Evolutionary conservation across 2,797 vertebrate genomes (phyloP).

Genomic region (Pelobates cultripes): DNA sequence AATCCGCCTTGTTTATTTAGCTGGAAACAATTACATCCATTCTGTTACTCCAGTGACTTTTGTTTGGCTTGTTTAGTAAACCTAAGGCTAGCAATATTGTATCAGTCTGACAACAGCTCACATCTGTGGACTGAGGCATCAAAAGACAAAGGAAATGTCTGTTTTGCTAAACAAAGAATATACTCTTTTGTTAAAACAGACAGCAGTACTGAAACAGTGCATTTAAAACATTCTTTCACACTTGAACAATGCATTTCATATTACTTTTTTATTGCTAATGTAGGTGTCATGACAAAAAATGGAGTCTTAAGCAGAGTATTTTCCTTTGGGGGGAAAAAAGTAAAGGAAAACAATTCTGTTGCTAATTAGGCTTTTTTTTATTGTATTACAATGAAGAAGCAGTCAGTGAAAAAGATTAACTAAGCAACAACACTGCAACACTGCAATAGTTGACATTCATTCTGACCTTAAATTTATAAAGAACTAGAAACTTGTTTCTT

Average conservation of each 20-base stretch:
- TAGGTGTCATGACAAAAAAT: conserved; percentile 37
- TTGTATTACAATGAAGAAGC: conserved; percentile 19
- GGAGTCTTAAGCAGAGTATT: conserved; percentile 17
- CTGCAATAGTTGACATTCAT: conserved; percentile 11
- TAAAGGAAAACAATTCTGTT: conserved; percentile 28
- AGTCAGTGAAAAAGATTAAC: conserved; percentile 19
- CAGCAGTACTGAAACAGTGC: conserved; percentile 30
- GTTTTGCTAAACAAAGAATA: conserved; percentile 34
- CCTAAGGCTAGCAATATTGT: conserved; percentile 38
- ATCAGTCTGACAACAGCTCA: conserved; percentile 46
- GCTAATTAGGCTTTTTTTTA: conserved; percentile 48
- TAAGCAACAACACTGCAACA: conserved; percentile 1
- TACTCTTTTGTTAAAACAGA: conserved; percentile 40
- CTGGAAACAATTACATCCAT: conserved; percentile 49
- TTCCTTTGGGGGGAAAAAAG: conserved; percentile 22
- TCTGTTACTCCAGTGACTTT: conserved; percentile 46
- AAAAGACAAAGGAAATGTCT: conserved; percentile 46
- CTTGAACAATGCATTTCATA: conserved; percentile 40
- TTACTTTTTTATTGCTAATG: conserved; percentile 38
- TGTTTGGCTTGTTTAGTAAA: conserved; percentile 43
- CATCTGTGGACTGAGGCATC: conserved; percentile 45
- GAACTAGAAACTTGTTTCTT: conserved; percentile 1
- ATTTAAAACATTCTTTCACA: conserved; percentile 42
- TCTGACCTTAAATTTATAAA: conserved; percentile 33
- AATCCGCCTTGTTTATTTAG: conserved; percentile 48